These are phyloP conservation scores for Masnerella sp. DNA, from an alignment of 2,888 invertebrate genomes.

Conservation along the genomic window DNA sequence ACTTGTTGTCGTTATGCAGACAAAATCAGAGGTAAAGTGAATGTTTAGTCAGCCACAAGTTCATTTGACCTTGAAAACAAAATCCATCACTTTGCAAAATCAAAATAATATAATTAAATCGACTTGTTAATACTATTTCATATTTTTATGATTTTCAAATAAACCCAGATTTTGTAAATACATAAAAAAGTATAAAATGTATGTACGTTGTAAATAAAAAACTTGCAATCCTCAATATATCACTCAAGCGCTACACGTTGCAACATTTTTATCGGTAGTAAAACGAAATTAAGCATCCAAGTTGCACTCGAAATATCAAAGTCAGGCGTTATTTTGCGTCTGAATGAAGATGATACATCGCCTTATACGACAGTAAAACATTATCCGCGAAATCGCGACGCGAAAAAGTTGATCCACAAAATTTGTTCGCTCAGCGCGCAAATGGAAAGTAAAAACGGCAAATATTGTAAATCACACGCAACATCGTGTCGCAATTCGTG, in stretches of 20 bases:
- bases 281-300: background rate
- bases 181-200: background rate
- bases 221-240: too few species aligned
- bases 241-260: background rate
- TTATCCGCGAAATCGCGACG: constrained; percentile 14
- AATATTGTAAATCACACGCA: constrained; percentile 46
- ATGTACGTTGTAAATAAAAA: too few species aligned
- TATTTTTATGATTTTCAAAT: too few species aligned
- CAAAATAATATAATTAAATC: too few species aligned
- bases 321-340: background rate
- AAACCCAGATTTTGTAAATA: too few species aligned
- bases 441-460: constrained; percentile 43
- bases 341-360: background rate
- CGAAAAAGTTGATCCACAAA: constrained; percentile 2
- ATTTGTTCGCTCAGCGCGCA: constrained; percentile 6
- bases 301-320: background rate
- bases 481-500: constrained; percentile 30
- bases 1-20: too few species aligned
- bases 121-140: too few species aligned
- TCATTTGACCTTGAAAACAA: too few species aligned
- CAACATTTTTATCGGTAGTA: constrained; percentile 8
- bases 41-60: too few species aligned
- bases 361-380: constrained; percentile 3
- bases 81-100: too few species aligned
- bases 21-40: too few species aligned